phyloP scores from a whole-genome alignment of 1,140 invertebrate species.

The Geopemphigus sp. region DNA sequence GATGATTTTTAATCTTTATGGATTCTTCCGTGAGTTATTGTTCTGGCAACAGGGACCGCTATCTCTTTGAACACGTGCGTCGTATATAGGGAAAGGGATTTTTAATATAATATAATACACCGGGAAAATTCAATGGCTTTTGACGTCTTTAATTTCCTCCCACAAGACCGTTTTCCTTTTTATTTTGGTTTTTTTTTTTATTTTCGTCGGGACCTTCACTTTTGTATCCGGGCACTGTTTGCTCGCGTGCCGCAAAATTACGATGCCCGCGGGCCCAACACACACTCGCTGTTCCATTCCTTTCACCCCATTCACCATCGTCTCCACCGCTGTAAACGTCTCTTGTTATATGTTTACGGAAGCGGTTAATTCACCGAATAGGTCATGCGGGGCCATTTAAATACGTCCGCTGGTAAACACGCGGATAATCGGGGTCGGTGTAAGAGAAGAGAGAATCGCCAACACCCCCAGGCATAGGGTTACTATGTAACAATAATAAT shows the following conservation, averaged over 20 bases:
- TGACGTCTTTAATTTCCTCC: slow-evolving; percentile 13
- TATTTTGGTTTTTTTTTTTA: background rate
- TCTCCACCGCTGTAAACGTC: too few relatives aligned
- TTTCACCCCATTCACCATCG: too few relatives aligned
- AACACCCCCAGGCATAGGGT: background rate
- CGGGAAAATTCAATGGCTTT: background rate
- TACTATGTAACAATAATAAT: background rate
- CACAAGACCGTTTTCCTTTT: background rate
- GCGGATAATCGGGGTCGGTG: slow-evolving; percentile 32
- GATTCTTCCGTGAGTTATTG: slow-evolving; percentile 15
- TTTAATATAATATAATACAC: slow-evolving; percentile 30
- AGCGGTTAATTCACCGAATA: slow-evolving; percentile 42
- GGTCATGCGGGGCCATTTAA: slow-evolving; percentile 46
- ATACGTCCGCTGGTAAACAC: slow-evolving; percentile 32
- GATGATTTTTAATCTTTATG: slow-evolving; percentile 44
- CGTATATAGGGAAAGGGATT: background rate
- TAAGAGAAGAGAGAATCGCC: slow-evolving; percentile 26
- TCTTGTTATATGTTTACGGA: background rate
- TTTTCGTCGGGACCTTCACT: background rate
- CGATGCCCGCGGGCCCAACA: slow-evolving; percentile 3
- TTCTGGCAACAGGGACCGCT: background rate
- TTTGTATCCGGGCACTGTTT: slow-evolving; percentile 4
- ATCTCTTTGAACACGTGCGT: slow-evolving; percentile 24
- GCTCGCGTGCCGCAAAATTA: slow-evolving; percentile 38
- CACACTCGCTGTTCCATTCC: background rate